Evolutionary conservation across 2,113 vertebrate genomes (phyloP), one percentile per base, ranked within the genome.

Genomic region (Glaucidium brasilianum): DNA sequence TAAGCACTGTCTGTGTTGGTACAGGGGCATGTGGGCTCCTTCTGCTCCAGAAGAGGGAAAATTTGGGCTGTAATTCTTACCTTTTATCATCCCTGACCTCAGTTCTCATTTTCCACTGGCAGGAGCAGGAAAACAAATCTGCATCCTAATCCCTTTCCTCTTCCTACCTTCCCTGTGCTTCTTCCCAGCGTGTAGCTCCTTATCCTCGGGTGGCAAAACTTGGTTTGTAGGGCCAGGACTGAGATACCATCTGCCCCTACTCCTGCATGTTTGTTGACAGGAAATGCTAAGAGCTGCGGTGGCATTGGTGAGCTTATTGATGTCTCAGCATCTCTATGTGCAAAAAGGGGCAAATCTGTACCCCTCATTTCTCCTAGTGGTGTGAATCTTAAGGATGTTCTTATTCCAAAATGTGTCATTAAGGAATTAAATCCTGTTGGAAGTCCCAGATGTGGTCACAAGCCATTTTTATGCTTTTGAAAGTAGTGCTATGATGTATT

Each of bases 371-470:
- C 35, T 60, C 47, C 49, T 76, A 41, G 16, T 15, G 4, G 12
- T 66, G 25, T 74, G 71, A 88, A 41, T 69, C 22, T 43, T 93
- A 64, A 53, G 43, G 64, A 35, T 2, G 9, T 84, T 41, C 49
- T 75, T 87, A 50, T 30, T 84, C 62, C 62, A 91, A 68, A 95
- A 79, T 64, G 39, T 63, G 34, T 92, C 60, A 64, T 63, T 64
- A 89, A 96, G 74, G 74, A 88, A 84, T 79, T 90, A 90, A 85
- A 53, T 79, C 43, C 22, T 60, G 7, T 53, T 87, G 56, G 45
- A 95, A 94, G 27, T 93, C 77, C 74, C 71, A 95, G 71, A 55
- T 90, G 89, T 69, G 20, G 58, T 95, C 86, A 73, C 35, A 82
- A 84, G 66, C 72, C 12, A 64, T 34, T 95, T 89, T 60, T 91